Evolutionary conservation across 2,888 invertebrate genomes (phyloP).

Genomic region (Petrophora chlorosata): DNA sequence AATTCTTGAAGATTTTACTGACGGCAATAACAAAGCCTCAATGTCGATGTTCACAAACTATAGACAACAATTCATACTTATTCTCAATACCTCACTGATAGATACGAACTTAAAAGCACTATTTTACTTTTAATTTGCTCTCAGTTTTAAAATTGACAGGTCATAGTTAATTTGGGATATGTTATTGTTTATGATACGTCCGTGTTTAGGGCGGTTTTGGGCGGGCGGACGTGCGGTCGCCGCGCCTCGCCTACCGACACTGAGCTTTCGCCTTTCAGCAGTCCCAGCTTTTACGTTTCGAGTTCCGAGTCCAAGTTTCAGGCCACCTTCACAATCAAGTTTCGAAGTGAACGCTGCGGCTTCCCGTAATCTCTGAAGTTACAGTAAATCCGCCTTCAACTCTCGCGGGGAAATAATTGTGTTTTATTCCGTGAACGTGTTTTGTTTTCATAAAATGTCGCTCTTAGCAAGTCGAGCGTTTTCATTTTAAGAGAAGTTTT

Average conservation of each 20-base stretch:
- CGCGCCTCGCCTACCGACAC: constrained; percentile 45
- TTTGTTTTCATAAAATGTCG: too few species aligned
- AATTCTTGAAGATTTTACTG: too few species aligned
- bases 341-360: constrained; percentile 9
- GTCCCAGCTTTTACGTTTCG: constrained; percentile 7
- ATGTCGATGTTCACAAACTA: too few species aligned
- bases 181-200: constrained; percentile 18
- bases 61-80: too few species aligned
- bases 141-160: neutral
- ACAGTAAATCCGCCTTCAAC: constrained; percentile 1
- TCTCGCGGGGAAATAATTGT: constrained; percentile 4
- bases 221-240: constrained; percentile 45
- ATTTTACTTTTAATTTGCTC: too few species aligned
- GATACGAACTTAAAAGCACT: neutral
- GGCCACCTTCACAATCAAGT: constrained; percentile 5
- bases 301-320: too few species aligned
- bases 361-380: constrained; percentile 1
- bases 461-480: too few species aligned
- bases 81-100: neutral
- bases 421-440: neutral
- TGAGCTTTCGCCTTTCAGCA: constrained; percentile 38
- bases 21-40: too few species aligned
- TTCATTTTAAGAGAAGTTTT: too few species aligned
- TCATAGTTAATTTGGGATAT: constrained; percentile 19
- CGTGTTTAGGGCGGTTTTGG: constrained; percentile 22